Evolutionary conservation across 2,113 vertebrate species (phyloP).

Genomic region (Ictidomys tridecemlineatus): DNA sequence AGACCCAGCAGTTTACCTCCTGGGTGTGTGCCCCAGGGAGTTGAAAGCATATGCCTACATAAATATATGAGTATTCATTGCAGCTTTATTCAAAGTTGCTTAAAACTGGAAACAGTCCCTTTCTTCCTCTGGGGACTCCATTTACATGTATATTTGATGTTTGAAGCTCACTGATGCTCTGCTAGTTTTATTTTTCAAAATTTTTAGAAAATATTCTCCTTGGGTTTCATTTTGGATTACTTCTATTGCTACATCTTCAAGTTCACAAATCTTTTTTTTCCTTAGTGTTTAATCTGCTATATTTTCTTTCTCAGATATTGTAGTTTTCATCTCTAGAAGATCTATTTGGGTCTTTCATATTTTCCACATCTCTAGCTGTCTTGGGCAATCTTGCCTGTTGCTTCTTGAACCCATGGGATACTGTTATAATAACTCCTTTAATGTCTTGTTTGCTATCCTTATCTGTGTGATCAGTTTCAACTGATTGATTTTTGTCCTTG

Average conservation of each 20-base stretch:
- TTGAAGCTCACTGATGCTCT: neutral
- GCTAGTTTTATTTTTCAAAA: slow-evolving; percentile 48
- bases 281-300: neutral
- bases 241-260: slow-evolving; percentile 30
- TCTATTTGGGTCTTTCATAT: neutral
- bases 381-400: neutral
- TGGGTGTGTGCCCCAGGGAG: neutral
- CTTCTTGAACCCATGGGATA: neutral
- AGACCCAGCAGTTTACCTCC: neutral
- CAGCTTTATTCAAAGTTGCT: slow-evolving; percentile 34
- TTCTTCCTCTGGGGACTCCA: neutral
- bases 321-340: neutral
- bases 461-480: neutral
- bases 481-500: slow-evolving; percentile 28
- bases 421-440: neutral
- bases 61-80: slow-evolving; percentile 50
- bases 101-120: neutral
- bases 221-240: slow-evolving; percentile 20
- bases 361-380: neutral
- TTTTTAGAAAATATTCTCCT: neutral
- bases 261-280: neutral
- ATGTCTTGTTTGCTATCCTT: slow-evolving; percentile 19
- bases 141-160: slow-evolving; percentile 43
- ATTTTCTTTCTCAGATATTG: neutral
- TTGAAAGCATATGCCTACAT: neutral